A percentile compares a stretch with the other conserved stretches of the same genome.
Conservation (phyloP, 2,797 vertebrate species). For the Galaxias olidus region DNA sequence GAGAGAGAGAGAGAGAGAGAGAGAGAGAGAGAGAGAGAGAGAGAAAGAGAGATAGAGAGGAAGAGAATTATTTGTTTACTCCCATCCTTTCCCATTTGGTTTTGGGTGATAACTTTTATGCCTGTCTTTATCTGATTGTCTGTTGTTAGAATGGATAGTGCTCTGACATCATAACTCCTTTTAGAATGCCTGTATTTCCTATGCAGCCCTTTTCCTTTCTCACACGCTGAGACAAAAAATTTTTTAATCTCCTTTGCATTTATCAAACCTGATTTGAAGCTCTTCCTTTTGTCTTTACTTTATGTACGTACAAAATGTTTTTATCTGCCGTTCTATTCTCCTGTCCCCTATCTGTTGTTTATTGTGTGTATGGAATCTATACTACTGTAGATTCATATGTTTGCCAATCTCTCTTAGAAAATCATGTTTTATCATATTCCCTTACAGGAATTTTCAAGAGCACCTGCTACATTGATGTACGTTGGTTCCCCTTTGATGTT, state of each 20-base stretch:
- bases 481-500: conserved; percentile 97
- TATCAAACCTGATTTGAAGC: neutral
- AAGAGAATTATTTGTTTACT: conserved; percentile 41
- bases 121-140: conserved; percentile 36
- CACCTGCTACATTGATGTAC: conserved; percentile 91
- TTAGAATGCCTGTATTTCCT: conserved; percentile 2
- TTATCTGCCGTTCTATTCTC: neutral
- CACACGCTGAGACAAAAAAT: neutral
- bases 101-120: conserved; percentile 35
- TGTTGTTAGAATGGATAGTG: conserved; percentile 27
- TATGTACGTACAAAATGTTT: neutral
- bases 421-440: conserved; percentile 20
- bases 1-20: too few species aligned
- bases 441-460: conserved; percentile 91
- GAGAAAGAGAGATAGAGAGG: neutral
- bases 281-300: neutral
- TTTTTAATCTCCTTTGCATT: conserved; percentile 15
- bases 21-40: neutral
- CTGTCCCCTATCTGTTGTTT: neutral
- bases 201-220: neutral
- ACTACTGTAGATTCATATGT: conserved; percentile 6
- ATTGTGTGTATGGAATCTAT: neutral
- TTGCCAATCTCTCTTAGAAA: neutral
- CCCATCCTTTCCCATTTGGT: conserved; percentile 37
- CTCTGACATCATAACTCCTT: conserved; percentile 15